Conservation (phyloP, 1,140 invertebrate genomes). For the Drosophila quadrilineata region DNA sequence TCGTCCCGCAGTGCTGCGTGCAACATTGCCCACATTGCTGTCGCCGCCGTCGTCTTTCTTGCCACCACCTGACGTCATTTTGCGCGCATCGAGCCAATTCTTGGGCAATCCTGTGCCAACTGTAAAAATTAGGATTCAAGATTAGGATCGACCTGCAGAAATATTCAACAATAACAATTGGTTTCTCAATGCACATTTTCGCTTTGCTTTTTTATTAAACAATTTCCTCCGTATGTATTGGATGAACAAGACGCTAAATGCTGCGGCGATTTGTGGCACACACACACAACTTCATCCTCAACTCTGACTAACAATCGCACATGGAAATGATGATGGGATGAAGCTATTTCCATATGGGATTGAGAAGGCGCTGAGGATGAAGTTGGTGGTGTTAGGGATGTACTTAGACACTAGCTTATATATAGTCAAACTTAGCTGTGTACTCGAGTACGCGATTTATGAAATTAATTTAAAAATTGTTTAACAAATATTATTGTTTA, state of each 20-base stretch:
- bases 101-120: constrained; percentile 69
- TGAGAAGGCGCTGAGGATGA: not conserved
- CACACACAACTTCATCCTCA: constrained; percentile 23
- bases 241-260: constrained; percentile 65
- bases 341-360: constrained; percentile 44
- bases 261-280: constrained; percentile 44
- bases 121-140: constrained; percentile 51
- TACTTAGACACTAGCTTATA: constrained; percentile 70
- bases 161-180: constrained; percentile 3
- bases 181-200: constrained; percentile 62
- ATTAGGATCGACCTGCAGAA: constrained; percentile 10
- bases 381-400: not conserved
- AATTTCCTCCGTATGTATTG: constrained; percentile 40
- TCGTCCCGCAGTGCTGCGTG: constrained; percentile 58
- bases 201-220: too few relatives aligned
- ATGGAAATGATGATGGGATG: constrained; percentile 54
- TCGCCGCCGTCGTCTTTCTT: too few relatives aligned
- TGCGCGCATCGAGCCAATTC: constrained; percentile 57
- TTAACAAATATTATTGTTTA: constrained; percentile 37
- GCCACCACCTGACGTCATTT: constrained; percentile 32
- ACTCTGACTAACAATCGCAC: not conserved
- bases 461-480: constrained; percentile 34
- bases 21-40: constrained; percentile 61
- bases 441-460: constrained; percentile 18
- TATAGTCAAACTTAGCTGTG: constrained; percentile 24